Conservation (phyloP, 1,140 invertebrate genomes). For the Drosophila insularis region DNA sequence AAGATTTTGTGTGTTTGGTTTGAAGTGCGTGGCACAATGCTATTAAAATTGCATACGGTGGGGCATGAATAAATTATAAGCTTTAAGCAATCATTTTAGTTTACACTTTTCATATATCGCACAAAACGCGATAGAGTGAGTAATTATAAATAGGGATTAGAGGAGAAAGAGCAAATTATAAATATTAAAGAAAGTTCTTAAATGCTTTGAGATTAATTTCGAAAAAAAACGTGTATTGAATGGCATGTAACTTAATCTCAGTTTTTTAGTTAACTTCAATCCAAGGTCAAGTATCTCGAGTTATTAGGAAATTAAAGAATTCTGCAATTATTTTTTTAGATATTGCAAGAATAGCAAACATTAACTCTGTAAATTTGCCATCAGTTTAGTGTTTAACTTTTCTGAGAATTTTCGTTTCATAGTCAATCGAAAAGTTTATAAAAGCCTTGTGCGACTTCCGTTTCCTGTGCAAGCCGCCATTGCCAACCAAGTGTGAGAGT, state of each 20-base stretch:
- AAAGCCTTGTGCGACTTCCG: conserved; percentile 7
- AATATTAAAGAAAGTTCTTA: too few relatives aligned
- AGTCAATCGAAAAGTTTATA: conserved; percentile 11
- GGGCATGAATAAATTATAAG: conserved; percentile 7
- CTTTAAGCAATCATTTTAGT: conserved; percentile 6
- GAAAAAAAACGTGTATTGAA: too few relatives aligned
- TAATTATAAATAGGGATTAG: not conserved
- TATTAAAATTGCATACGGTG: conserved; percentile 10
- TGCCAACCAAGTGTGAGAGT: not conserved
- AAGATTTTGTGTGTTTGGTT: not conserved
- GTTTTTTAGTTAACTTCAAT: too few relatives aligned
- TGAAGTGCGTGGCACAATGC: not conserved
- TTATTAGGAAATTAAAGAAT: not conserved
- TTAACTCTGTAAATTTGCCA: not conserved
- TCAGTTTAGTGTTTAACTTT: not conserved
- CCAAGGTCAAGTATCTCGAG: too few relatives aligned
- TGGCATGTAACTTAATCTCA: too few relatives aligned
- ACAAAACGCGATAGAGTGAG: not conserved
- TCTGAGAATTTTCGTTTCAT: conserved; percentile 1
- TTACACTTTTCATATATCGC: not conserved
- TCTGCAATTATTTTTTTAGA: not conserved
- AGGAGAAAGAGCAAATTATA: not conserved
- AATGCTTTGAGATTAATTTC: too few relatives aligned
- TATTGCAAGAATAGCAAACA: not conserved
- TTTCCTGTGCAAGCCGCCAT: not conserved